Base-by-base conservation (phyloP, 2,888 invertebrate species). In the Drosophila nigricruria region DNA sequence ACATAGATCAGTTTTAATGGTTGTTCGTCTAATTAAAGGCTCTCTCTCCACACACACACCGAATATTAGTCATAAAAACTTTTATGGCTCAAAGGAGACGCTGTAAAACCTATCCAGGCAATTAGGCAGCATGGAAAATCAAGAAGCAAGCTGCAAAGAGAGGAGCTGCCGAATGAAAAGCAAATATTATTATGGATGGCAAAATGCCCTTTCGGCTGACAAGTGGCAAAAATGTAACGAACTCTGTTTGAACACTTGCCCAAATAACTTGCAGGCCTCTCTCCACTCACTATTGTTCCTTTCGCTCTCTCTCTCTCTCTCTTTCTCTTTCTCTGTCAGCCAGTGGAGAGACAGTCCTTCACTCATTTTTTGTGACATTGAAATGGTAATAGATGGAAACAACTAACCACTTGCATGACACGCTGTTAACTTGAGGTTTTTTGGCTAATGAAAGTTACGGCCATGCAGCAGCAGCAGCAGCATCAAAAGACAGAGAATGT, bases 361-460 rank as follows among this genome's bases (percentile, higher is more conserved):
- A 16, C 25, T 9, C 38, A 42, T 49, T 54, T 38, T 20, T n/a
- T 12, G n/a, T 75, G 58, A 76, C 80, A 77, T 80, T 77, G 80
- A 77, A 74, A 61, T 77, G 78, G 64, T 63, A 72, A 65, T 69
- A 45, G 79, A 70, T 64, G 56, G 56, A n/a, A 27, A 54, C 57
- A 63, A 27, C 88, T 70, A 82, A 89, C 88, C 82, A 56, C 71
- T 76, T 76, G 76, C 79, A 72, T 73, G 76, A 74, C 85, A 89
- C 62, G 60, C 67, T 79, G 88, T 67, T 73, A 84, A 73, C 82
- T 79, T 63, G n/a, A 34, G 25, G 38, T 34, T 50, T 47, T 56
- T 62, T 12, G 40, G 49, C 74, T 74, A 81, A 81, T 79, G 79
- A 79, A 79, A 71, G 68, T 42, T 71, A 52, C 69, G 82, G 65